A percentile compares a stretch with the other conserved stretches of the same genome.
phyloP scores from a whole-genome alignment of 2,888 invertebrate genomes.

The Caenorhabditis japonica region DNA sequence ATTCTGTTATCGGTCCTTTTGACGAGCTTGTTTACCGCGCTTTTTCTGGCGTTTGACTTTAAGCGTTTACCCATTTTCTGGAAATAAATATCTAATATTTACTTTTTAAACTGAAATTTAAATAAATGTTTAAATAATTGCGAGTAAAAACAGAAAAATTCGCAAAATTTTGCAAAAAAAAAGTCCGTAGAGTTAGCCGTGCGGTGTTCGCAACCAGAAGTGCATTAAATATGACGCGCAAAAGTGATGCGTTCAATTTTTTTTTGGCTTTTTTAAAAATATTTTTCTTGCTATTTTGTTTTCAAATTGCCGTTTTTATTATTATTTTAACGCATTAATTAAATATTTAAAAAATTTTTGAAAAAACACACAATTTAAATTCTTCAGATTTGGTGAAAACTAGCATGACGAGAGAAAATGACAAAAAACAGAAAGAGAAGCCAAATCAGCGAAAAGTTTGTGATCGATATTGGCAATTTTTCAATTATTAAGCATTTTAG shows the following conservation, averaged over 20 bases:
- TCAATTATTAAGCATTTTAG: constrained; percentile 9
- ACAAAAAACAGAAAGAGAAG: constrained; percentile 35
- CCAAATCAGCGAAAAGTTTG: constrained; percentile 44
- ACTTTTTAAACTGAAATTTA: not conserved
- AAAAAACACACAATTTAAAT: too few species aligned
- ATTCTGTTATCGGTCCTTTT: constrained; percentile 75
- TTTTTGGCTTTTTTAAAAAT: not conserved
- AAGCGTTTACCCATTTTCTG: constrained; percentile 64
- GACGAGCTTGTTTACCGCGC: constrained; percentile 68
- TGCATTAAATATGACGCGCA: constrained; percentile 20
- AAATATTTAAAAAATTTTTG: too few species aligned
- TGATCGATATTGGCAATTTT: constrained; percentile 3
- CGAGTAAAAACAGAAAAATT: not conserved
- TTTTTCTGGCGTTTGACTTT: constrained; percentile 58
- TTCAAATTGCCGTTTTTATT: not conserved
- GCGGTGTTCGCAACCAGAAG: constrained; percentile 12
- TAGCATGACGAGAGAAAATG: constrained; percentile 24
- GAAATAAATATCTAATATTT: constrained; percentile 8
- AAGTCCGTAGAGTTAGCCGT: not conserved
- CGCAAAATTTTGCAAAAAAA: not conserved
- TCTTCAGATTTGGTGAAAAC: not conserved
- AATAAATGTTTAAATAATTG: constrained; percentile 4
- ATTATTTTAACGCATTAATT: not conserved
- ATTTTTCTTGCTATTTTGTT: not conserved
- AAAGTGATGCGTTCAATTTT: not conserved